Evolutionary conservation across 1,140 invertebrate species (phyloP).

Genomic region (Trachymyrmex septentrionalis): DNA sequence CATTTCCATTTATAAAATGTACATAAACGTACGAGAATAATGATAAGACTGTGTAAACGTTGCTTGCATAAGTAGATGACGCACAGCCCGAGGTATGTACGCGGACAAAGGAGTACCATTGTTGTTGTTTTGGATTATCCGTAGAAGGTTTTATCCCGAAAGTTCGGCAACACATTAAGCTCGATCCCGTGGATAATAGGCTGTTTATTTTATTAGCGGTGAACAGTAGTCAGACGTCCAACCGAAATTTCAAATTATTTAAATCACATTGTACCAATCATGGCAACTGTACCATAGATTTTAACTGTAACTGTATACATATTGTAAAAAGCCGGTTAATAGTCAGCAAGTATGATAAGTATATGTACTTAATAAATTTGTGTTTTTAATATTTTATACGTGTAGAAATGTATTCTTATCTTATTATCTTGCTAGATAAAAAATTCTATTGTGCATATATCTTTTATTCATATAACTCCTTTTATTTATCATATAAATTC

Average conservation of each 20-base stretch:
- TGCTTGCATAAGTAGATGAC: conserved; percentile 77
- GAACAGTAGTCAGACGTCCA: conserved; percentile 51
- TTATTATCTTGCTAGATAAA: too few species aligned
- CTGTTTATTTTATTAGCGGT: conserved; percentile 83
- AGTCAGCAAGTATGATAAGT: too few species aligned
- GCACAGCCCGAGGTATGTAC: conserved; percentile 71
- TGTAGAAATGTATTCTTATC: too few species aligned
- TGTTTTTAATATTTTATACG: too few species aligned
- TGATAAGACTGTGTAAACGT: conserved; percentile 10
- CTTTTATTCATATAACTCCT: too few species aligned
- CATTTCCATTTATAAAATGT: conserved; percentile 56
- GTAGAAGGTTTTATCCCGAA: conserved; percentile 67
- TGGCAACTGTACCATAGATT: neutral
- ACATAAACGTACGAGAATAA: conserved; percentile 67
- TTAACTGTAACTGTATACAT: neutral
- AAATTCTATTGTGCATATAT: too few species aligned
- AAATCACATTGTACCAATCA: conserved; percentile 9
- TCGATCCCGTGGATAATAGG: conserved; percentile 76
- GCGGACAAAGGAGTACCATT: conserved; percentile 74
- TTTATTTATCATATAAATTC: too few species aligned
- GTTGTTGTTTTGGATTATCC: conserved; percentile 83
- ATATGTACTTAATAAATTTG: too few species aligned
- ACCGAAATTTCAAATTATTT: conserved; percentile 44
- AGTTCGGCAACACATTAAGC: conserved; percentile 79
- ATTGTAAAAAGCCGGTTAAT: neutral